Evolutionary conservation across 2,113 vertebrate genomes (phyloP).

Genomic region (Coturnix japonica): DNA sequence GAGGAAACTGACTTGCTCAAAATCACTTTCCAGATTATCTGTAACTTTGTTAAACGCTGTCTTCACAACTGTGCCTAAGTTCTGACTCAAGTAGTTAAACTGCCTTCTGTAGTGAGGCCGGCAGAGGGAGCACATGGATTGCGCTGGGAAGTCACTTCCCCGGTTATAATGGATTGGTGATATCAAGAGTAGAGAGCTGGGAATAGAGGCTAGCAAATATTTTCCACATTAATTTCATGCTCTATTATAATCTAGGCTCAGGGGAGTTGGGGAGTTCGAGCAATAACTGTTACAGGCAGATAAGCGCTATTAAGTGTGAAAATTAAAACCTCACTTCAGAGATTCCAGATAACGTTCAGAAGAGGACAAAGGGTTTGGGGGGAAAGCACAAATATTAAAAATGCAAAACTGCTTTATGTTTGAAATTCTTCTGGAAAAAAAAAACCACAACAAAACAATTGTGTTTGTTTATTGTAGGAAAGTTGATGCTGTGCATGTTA

Average conservation of each 20-base stretch:
- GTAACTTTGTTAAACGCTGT: neutral
- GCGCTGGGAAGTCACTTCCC: neutral
- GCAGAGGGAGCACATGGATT: conserved; percentile 33
- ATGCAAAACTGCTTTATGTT: neutral
- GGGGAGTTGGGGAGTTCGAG: neutral
- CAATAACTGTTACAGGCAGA: conserved; percentile 16
- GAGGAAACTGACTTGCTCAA: neutral
- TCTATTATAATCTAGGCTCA: neutral
- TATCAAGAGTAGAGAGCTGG: neutral
- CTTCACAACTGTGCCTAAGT: accelerated
- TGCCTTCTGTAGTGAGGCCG: neutral
- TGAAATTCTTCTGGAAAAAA: neutral
- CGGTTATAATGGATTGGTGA: neutral
- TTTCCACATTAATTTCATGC: conserved; percentile 32
- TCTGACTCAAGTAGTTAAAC: neutral
- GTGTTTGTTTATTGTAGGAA: neutral
- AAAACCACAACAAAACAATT: neutral
- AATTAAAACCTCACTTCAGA: conserved; percentile 36
- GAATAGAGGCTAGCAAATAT: neutral
- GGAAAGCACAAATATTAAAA: neutral
- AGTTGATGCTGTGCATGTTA: neutral
- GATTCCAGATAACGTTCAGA: neutral
- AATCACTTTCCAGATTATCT: neutral
- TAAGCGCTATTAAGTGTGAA: neutral
- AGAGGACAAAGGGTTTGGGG: neutral